Evolutionary conservation across 2,888 invertebrate species (phyloP).

Genomic region (Aphidoletes aphidimyza): DNA sequence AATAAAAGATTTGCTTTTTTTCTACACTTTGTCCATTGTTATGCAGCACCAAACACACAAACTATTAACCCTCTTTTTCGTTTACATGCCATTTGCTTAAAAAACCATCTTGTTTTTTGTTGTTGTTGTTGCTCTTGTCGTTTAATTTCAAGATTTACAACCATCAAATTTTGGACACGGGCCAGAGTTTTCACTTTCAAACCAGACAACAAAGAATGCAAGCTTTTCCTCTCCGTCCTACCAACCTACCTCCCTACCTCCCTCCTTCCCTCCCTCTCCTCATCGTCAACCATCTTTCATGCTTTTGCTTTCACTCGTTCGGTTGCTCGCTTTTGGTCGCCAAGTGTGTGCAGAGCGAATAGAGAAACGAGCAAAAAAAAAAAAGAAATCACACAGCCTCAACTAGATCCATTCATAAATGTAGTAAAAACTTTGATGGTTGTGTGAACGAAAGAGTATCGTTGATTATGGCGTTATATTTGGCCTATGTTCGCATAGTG

Average conservation of each 20-base stretch:
- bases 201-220: background rate
- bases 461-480: background rate
- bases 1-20: slow-evolving; percentile 32
- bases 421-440: background rate
- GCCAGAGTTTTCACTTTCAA: slow-evolving; percentile 35
- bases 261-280: no score
- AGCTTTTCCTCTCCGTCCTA: background rate
- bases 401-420: slow-evolving; percentile 6
- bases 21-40: background rate
- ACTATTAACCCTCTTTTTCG: slow-evolving; percentile 19
- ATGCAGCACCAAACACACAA: background rate
- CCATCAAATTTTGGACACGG: background rate
- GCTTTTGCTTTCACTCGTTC: no score
- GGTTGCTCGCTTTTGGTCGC: no score
- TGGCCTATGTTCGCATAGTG: background rate
- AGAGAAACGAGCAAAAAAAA: background rate
- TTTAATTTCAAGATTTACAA: no score
- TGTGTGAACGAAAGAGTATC: background rate
- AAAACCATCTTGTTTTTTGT: no score
- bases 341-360: background rate
- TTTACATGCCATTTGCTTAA: no score
- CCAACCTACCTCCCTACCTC: no score
- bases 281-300: no score
- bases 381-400: no score
- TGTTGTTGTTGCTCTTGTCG: background rate